phyloP scores from a whole-genome alignment of 2,113 vertebrate genomes.

The Ameiurus melas region DNA sequence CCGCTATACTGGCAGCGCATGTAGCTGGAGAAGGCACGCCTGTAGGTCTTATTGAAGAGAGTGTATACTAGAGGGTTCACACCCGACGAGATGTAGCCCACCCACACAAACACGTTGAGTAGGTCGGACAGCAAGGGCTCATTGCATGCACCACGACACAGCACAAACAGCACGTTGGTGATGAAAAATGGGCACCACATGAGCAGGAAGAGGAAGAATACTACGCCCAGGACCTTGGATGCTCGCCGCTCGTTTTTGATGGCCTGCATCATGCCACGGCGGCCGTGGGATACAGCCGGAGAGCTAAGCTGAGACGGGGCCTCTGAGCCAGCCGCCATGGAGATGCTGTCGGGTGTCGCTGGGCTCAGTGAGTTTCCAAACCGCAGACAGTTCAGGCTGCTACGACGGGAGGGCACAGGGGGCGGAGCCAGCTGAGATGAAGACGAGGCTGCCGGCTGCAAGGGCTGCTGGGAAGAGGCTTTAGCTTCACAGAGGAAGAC shows the following conservation, averaged over 20 bases:
- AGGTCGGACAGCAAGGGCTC: constrained; percentile 84
- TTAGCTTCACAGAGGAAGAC: constrained; percentile 84
- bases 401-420: constrained; percentile 72
- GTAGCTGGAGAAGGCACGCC: constrained; percentile 93
- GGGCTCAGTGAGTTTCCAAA: constrained; percentile 67
- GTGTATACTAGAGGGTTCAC: constrained; percentile 97
- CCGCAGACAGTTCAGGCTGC: constrained; percentile 80
- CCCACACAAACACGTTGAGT: constrained; percentile 96
- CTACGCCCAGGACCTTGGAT: constrained; percentile 95
- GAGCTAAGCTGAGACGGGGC: constrained; percentile 81
- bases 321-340: constrained; percentile 81
- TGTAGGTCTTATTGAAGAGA: constrained; percentile 95
- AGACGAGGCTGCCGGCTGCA: constrained; percentile 62
- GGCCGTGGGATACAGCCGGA: constrained; percentile 76
- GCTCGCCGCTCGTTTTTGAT: constrained; percentile 96
- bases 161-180: constrained; percentile 92
- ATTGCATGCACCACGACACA: constrained; percentile 85
- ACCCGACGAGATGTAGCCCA: constrained; percentile 96
- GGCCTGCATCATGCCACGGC: constrained; percentile 95
- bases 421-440: constrained; percentile 71
- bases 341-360: constrained; percentile 71
- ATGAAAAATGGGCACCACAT: constrained; percentile 99
- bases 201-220: constrained; percentile 97
- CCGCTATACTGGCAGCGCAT: constrained; percentile 83
- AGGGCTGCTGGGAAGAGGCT: constrained; percentile 71